Evolutionary conservation across 2,888 invertebrate genomes (phyloP), one percentile per base, ranked within the genome.

Genomic region (Eupithecia abbreviata): DNA sequence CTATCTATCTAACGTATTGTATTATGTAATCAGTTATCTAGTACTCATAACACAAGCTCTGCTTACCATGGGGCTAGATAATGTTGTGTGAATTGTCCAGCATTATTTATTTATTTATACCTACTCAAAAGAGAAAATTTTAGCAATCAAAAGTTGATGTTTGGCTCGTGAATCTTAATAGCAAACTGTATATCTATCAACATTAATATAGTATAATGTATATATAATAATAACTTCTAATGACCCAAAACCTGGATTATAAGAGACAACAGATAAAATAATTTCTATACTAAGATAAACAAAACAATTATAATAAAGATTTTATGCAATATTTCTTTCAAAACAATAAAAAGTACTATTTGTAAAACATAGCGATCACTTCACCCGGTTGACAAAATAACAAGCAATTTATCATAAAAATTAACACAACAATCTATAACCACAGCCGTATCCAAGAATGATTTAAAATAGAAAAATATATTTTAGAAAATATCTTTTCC

Each of bases 381-480:
- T 18, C 58, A 58, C 18, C n/a, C 41, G 6, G 41, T 4, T 65
- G 65, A 41, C 2, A 13, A 15, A 42, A 13, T 15, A 65, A 65
- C 65, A 13, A 42, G 15, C 66, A 15, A 66, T 66, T 41, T 42
- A 66, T 66, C 13, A 42, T 42, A 66, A 66, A 15, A 66, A 66
- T 66, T 42, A 65, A 71, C 67, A 4, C 62, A 68, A 77, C 75
- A 74, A 77, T 82, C 58, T 75, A 77, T 78, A 18, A 71, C 75
- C 75, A 69, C 71, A 62, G 45, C 71, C 45, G 62, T 45, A 71
- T 18, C 47, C 45, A 65, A 71, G 69, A 72, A 74, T 79, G 41
- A 72, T 77, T 76, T 72, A 77, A 85, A 85, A 85, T 85, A 84
- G 83, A 83, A 80, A 81, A 81, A 72, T 80, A 81, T 76, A 83